These are phyloP conservation scores for Australoheros facetus DNA, from an alignment of 2,797 vertebrate genomes.

Conservation along the genomic window DNA sequence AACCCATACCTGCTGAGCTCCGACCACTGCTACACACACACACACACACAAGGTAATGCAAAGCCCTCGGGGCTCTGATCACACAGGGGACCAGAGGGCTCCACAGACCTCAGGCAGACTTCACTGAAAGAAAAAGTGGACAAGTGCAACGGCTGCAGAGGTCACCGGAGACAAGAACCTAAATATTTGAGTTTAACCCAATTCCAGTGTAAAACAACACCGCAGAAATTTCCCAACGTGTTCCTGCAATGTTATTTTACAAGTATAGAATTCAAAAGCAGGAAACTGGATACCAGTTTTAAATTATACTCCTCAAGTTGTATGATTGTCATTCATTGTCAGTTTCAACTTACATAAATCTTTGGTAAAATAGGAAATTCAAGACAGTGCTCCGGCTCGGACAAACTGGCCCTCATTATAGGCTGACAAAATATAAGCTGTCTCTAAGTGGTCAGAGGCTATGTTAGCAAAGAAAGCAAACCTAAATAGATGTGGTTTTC, in stretches of 20 bases:
- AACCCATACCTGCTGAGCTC: conserved; percentile 74
- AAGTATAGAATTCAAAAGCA: conserved; percentile 39
- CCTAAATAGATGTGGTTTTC: conserved; percentile 78
- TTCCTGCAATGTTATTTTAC: conserved; percentile 55
- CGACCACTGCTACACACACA: conserved; percentile 53
- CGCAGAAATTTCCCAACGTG: conserved; percentile 45
- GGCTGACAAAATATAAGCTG: conserved; percentile 68
- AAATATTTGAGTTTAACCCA: conserved; percentile 53
- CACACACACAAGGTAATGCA: conserved; percentile 51
- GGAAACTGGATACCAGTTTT: conserved; percentile 41
- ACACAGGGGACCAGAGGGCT: conserved; percentile 47
- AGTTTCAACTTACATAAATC: conserved; percentile 54
- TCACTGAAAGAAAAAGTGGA: conserved; percentile 15
- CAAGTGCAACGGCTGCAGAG: conserved; percentile 19
- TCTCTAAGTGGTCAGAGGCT: conserved; percentile 70
- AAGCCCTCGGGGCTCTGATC: conserved; percentile 59
- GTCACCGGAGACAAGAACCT: conserved; percentile 40
- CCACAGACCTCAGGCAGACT: conserved; percentile 43
- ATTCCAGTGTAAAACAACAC: conserved; percentile 47
- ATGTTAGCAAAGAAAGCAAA: conserved; percentile 76
- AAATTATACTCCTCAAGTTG: conserved; percentile 56
- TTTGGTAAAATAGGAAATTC: conserved; percentile 44
- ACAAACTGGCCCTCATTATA: conserved; percentile 70
- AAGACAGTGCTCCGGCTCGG: conserved; percentile 44
- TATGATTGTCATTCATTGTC: conserved; percentile 51